A percentile compares a stretch with the other conserved stretches of the same genome.
These are phyloP conservation scores for Lasioglossum marginatum DNA, from an alignment of 2,888 invertebrate species.

Conservation along the genomic window DNA sequence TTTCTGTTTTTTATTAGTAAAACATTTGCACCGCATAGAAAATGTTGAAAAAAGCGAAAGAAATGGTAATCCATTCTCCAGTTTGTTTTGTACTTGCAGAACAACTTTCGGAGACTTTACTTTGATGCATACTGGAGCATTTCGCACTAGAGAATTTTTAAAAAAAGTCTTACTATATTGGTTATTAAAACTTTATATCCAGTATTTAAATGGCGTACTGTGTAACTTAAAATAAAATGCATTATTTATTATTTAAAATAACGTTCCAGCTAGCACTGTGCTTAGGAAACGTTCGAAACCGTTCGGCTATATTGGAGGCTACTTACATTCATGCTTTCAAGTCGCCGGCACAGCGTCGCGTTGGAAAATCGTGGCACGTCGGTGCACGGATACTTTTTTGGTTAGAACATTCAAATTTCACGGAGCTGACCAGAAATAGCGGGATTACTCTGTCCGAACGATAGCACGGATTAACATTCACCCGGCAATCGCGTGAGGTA, in stretches of 20 bases:
- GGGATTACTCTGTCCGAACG: slow-evolving; percentile 44
- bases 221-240: too few relatives aligned
- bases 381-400: slow-evolving; percentile 34
- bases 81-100: too few relatives aligned
- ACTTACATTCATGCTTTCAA: neutral
- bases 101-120: too few relatives aligned
- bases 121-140: too few relatives aligned
- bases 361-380: slow-evolving; percentile 53
- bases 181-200: too few relatives aligned
- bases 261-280: neutral
- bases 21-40: too few relatives aligned
- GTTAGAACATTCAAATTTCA: slow-evolving; percentile 61
- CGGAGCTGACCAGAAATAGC: slow-evolving; percentile 66
- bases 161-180: too few relatives aligned
- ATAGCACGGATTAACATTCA: slow-evolving; percentile 69
- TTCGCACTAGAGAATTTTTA: too few relatives aligned
- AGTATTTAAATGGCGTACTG: too few relatives aligned
- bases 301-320: neutral
- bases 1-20: too few relatives aligned
- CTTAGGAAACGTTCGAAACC: neutral
- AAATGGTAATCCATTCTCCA: too few relatives aligned
- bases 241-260: neutral
- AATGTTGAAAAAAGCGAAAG: too few relatives aligned
- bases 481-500: slow-evolving; percentile 67
- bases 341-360: neutral